These are phyloP conservation scores for Conchocele bisecta DNA, from an alignment of 2,888 invertebrate genomes.

Conservation along the genomic window DNA sequence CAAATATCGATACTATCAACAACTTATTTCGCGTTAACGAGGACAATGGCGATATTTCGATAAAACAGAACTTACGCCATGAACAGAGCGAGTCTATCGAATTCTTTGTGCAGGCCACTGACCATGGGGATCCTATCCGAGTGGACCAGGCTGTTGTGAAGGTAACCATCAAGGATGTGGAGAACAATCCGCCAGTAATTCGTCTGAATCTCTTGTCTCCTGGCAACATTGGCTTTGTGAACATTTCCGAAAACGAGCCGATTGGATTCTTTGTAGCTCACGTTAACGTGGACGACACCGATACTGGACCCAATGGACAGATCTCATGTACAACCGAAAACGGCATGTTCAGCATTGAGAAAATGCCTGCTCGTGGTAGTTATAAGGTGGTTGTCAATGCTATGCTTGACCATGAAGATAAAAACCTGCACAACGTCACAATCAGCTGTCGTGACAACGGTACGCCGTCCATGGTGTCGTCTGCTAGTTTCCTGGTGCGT, in stretches of 20 bases:
- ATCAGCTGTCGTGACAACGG: slow-evolving; percentile 86
- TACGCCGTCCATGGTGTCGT: slow-evolving; percentile 57
- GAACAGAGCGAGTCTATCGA: slow-evolving; percentile 55
- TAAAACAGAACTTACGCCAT: slow-evolving; percentile 49
- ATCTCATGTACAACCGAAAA: slow-evolving; percentile 33
- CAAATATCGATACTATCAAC: slow-evolving; percentile 52
- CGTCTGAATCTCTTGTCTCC: slow-evolving; percentile 45
- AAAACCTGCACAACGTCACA: slow-evolving; percentile 66
- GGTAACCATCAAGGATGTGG: slow-evolving; percentile 57
- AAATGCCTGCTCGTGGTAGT: slow-evolving; percentile 61
- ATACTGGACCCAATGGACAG: slow-evolving; percentile 52
- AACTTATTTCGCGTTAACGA: slow-evolving; percentile 47
- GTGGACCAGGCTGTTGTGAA: slow-evolving; percentile 62
- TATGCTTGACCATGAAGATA: slow-evolving; percentile 70
- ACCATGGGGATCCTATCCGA: slow-evolving; percentile 64
- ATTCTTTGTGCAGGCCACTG: slow-evolving; percentile 69
- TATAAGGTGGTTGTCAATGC: slow-evolving; percentile 83
- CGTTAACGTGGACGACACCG: slow-evolving; percentile 54
- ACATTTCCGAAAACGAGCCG: slow-evolving; percentile 45
- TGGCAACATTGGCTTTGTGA: slow-evolving; percentile 51
- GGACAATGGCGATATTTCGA: slow-evolving; percentile 54
- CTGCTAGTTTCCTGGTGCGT: slow-evolving; percentile 68
- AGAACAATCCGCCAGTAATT: slow-evolving; percentile 50
- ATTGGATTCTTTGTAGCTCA: slow-evolving; percentile 49
- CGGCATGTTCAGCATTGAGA: slow-evolving; percentile 36